These are phyloP conservation scores for Lottia gigantea DNA, from an alignment of 2,888 invertebrate species.

Conservation along the genomic window DNA sequence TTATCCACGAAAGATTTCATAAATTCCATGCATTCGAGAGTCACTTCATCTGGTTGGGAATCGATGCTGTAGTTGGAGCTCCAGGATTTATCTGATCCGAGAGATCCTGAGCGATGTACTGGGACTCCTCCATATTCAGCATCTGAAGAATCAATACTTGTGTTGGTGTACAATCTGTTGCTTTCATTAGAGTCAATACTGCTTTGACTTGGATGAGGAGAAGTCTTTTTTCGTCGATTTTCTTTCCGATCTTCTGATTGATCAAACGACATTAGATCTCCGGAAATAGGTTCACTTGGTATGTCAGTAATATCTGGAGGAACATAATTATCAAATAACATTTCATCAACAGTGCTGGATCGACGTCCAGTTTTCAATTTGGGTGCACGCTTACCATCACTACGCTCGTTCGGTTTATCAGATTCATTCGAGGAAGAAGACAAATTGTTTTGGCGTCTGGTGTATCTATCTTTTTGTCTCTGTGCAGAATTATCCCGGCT, in stretches of 20 bases:
- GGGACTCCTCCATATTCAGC: constrained; percentile 52
- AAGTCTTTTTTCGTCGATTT: constrained; percentile 25
- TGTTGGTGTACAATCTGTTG: constrained; percentile 21
- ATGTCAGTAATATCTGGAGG: constrained; percentile 34
- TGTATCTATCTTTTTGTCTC: not conserved
- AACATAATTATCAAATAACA: constrained; percentile 61
- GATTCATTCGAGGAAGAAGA: constrained; percentile 2
- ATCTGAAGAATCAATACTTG: constrained; percentile 58
- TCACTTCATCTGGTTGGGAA: constrained; percentile 71
- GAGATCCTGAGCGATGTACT: constrained; percentile 48
- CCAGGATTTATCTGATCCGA: constrained; percentile 60
- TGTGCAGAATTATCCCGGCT: not conserved
- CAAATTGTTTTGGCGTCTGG: not conserved
- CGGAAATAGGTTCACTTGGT: constrained; percentile 38
- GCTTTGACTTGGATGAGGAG: constrained; percentile 40
- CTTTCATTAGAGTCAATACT: constrained; percentile 44
- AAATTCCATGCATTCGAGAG: constrained; percentile 73
- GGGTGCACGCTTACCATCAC: constrained; percentile 34
- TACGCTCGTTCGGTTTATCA: not conserved
- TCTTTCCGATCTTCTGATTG: constrained; percentile 36
- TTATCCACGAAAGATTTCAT: constrained; percentile 77
- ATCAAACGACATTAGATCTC: constrained; percentile 58
- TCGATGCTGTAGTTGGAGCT: constrained; percentile 60
- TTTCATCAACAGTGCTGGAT: constrained; percentile 61
- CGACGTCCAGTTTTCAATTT: constrained; percentile 47